Evolutionary conservation across 1,140 invertebrate species (phyloP).

Genomic region (Pogonus chalceus): DNA sequence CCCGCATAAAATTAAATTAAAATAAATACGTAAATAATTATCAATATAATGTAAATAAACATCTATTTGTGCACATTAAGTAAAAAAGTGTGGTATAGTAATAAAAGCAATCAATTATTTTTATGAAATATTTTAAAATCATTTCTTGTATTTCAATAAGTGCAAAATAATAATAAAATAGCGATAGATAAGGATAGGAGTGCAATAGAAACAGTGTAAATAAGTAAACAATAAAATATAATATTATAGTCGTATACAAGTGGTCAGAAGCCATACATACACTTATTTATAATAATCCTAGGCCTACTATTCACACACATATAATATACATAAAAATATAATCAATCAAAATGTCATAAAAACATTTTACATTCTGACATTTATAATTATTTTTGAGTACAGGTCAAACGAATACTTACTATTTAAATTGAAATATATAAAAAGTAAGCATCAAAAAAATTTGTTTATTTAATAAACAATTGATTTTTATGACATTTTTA

Average conservation of each 20-base stretch:
- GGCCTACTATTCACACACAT: conserved; percentile 2
- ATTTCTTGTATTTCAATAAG: too few relatives aligned
- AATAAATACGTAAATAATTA: too few relatives aligned
- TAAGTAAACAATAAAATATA: conserved; percentile 7
- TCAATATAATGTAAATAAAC: too few relatives aligned
- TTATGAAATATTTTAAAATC: too few relatives aligned
- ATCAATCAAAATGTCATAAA: neutral
- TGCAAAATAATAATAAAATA: too few relatives aligned
- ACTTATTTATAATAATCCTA: neutral
- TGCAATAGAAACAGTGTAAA: too few relatives aligned
- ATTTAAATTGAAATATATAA: neutral
- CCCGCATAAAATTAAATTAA: too few relatives aligned
- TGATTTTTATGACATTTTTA: neutral
- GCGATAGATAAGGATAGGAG: too few relatives aligned
- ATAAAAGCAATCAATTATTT: too few relatives aligned
- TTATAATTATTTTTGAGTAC: neutral
- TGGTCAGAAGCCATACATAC: conserved; percentile 3
- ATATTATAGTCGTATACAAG: conserved; percentile 4
- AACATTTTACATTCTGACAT: neutral
- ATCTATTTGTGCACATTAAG: too few relatives aligned
- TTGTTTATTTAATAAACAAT: too few relatives aligned
- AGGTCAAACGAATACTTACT: neutral
- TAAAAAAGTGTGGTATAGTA: too few relatives aligned
- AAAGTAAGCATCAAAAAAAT: neutral
- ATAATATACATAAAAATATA: neutral